phyloP scores from a whole-genome alignment of 2,888 invertebrate genomes.

The Elysia crispata region DNA sequence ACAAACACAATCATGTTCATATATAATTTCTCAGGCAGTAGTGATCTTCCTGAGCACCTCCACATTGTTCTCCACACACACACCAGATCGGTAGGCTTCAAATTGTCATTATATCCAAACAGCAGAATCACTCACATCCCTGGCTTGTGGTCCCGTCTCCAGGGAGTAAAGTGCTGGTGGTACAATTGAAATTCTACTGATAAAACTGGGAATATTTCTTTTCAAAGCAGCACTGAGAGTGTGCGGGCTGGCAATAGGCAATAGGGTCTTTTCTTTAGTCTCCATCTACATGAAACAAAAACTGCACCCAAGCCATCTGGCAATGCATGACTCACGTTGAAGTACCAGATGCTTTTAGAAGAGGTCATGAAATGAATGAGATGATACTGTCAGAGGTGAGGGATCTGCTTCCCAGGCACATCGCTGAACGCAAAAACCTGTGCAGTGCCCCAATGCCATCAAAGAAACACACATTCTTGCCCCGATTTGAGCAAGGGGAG shows the following conservation, averaged over 20 bases:
- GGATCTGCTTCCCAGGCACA: constrained; percentile 55
- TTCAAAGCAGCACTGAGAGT: constrained; percentile 30
- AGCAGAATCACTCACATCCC: constrained; percentile 32
- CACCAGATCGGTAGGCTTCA: neutral
- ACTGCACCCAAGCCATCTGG: constrained; percentile 69
- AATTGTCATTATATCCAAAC: constrained; percentile 11
- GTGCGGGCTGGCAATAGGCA: constrained; percentile 41
- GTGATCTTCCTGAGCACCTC: constrained; percentile 32
- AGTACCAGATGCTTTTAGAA: constrained; percentile 61
- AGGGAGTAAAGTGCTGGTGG: constrained; percentile 11
- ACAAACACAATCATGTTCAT: neutral
- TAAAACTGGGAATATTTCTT: constrained; percentile 36
- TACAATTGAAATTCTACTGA: constrained; percentile 37
- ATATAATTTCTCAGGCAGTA: neutral
- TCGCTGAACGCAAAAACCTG: constrained; percentile 48
- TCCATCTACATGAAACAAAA: constrained; percentile 31
- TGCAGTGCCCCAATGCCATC: constrained; percentile 52
- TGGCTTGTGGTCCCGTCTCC: constrained; percentile 36
- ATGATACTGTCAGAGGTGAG: constrained; percentile 50
- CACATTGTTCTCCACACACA: constrained; percentile 15
- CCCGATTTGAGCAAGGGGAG: constrained; percentile 21
- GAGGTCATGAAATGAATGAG: constrained; percentile 65
- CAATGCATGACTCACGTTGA: constrained; percentile 75
- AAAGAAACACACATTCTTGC: constrained; percentile 51
- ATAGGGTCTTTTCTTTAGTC: constrained; percentile 42